Percentiles rank a stretch among this genome's conserved stretches.
phyloP scores from a whole-genome alignment of 2,888 invertebrate genomes.

The Diploptera punctata region DNA sequence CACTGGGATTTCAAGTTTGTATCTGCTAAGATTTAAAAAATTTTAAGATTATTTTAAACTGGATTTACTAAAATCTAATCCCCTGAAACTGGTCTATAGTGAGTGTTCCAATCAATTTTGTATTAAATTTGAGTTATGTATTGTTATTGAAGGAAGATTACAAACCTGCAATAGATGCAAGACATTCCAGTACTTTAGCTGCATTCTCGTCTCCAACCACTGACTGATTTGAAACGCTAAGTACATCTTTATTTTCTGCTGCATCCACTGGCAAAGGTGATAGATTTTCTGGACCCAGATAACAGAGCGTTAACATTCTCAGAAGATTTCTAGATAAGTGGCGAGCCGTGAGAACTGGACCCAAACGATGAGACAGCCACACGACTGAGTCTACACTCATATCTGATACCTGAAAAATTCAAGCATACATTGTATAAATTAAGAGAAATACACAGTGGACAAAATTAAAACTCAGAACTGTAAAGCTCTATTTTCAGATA shows the following conservation, averaged over 20 bases:
- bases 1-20: no score
- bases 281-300: conserved; percentile 83
- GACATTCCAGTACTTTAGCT: conserved; percentile 86
- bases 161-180: conserved; percentile 83
- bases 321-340: conserved; percentile 90
- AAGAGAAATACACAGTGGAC: no score
- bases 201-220: conserved; percentile 84
- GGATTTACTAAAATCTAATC: no score
- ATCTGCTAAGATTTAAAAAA: no score
- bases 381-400: conserved; percentile 87
- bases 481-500: no score
- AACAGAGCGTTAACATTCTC: conserved; percentile 93
- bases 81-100: no score
- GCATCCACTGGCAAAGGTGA: conserved; percentile 32
- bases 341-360: conserved; percentile 92
- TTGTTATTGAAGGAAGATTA: no score
- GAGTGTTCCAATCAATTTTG: no score
- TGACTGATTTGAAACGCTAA: conserved; percentile 68
- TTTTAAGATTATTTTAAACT: no score
- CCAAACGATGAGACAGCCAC: conserved; percentile 92
- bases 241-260: conserved; percentile 51
- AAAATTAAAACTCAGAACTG: no score
- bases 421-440: no score
- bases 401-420: conserved; percentile 69
- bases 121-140: no score